These are phyloP conservation scores for Poeciliopsis retropinna DNA, from an alignment of 2,113 vertebrate genomes.

Conservation along the genomic window DNA sequence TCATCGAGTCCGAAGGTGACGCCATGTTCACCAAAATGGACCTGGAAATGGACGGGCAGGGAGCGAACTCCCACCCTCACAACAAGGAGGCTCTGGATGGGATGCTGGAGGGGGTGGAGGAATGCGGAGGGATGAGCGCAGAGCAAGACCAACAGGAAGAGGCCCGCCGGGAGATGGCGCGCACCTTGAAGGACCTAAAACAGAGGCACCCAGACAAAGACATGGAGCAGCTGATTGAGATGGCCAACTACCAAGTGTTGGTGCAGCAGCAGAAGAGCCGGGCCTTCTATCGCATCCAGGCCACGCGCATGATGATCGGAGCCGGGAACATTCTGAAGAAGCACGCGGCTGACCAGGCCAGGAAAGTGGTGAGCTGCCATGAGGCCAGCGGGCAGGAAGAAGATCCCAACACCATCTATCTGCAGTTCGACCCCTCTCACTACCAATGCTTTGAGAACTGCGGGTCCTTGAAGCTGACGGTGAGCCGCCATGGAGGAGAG, in stretches of 20 bases:
- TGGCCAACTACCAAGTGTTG: conserved; percentile 87
- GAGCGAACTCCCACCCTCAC: conserved; percentile 76
- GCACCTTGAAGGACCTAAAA: conserved; percentile 83
- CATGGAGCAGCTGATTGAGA: conserved; percentile 87
- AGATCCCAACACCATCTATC: conserved; percentile 81
- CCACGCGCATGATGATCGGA: conserved; percentile 88
- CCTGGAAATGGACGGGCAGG: conserved; percentile 84
- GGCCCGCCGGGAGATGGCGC: conserved; percentile 83
- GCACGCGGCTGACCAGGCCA: conserved; percentile 86
- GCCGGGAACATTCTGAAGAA: conserved; percentile 87
- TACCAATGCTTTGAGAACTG: conserved; percentile 90
- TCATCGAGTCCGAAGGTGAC: conserved; percentile 85
- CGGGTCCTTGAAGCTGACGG: conserved; percentile 82
- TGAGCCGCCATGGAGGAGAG: conserved; percentile 81
- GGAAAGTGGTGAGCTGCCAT: conserved; percentile 84
- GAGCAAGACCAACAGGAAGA: conserved; percentile 82
- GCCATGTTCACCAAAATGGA: conserved; percentile 83
- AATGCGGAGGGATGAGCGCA: conserved; percentile 64
- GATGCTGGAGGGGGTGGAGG: conserved; percentile 79
- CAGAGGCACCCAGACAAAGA: conserved; percentile 86
- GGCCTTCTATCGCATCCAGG: conserved; percentile 88
- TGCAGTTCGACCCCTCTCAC: conserved; percentile 84
- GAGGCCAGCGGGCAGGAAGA: conserved; percentile 81
- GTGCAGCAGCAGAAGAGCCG: conserved; percentile 88
- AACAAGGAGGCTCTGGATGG: conserved; percentile 80